Evolutionary conservation across 2,797 vertebrate genomes (phyloP), one percentile per base, ranked within the genome.

Genomic region (Acridotheres tristis): DNA sequence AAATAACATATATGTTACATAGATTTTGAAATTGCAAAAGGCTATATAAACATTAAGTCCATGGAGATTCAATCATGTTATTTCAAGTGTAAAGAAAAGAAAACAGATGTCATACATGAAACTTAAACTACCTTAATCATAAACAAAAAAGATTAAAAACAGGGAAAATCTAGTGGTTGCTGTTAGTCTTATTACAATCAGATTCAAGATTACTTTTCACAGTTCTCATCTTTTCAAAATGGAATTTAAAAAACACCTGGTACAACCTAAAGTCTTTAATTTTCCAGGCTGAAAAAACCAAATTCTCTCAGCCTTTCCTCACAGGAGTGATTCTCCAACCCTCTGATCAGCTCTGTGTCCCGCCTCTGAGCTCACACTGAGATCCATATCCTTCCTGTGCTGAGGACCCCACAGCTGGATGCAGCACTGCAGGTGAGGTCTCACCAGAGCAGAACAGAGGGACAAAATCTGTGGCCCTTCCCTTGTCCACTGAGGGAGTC

Each of bases 31-130:
- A 91, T 19, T 87, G 48, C 62, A 76, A 73, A 92, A 69, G 36
- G 8, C 68, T 89, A 71, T 80, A 59, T 69, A 92, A 93, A 77
- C 26, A 63, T 63, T 9, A 79, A 54, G 27, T 82, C 81, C 7
- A 1, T 61, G 57, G 40, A 71, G 63, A 88, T 19, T 71, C 63
- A 77, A 6, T 80, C 83, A 61, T 80, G 34, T 74, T 83, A 83
- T 92, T 96, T 82, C 47, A 89, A 45, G 32, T 40, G 32, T 53
- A 85, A 93, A 79, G 84, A 78, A 86, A 92, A 90, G 38, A 88
- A 87, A 96, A 88, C 59, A 91, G 71, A 92, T 27, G 10, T 36
- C 71, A 67, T 61, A 45, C 21, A 45, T 7, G 50, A 58, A 63
- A 81, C 5, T 81, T 89, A 67, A 76, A 68, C 51, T 67, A 85